Conservation (phyloP, 2,888 invertebrate species). For the Idaea biselata region DNA sequence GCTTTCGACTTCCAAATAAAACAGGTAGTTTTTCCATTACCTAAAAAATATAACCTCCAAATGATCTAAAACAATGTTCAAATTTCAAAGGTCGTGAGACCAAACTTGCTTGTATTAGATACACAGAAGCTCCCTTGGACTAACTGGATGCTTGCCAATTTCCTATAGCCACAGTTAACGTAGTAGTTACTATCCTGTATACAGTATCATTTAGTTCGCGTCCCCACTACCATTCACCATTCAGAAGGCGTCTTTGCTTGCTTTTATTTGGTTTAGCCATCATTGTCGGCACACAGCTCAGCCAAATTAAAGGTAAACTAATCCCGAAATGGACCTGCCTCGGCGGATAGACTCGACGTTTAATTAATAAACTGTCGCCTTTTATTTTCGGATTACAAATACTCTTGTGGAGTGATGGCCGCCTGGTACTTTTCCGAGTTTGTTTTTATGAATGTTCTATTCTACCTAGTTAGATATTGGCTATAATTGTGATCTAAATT, state of each 20-base stretch:
- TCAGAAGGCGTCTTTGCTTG: slow-evolving; percentile 3
- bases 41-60: too few relatives aligned
- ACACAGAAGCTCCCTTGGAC: too few relatives aligned
- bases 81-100: too few relatives aligned
- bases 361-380: slow-evolving; percentile 35
- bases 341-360: slow-evolving; percentile 22
- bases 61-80: too few relatives aligned
- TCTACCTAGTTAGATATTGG: neutral
- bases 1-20: too few relatives aligned
- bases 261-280: slow-evolving; percentile 12
- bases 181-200: neutral
- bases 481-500: neutral
- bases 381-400: slow-evolving; percentile 30
- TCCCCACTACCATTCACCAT: slow-evolving; percentile 11
- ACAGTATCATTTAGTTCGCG: slow-evolving; percentile 4
- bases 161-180: too few relatives aligned
- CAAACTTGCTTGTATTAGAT: too few relatives aligned
- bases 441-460: neutral
- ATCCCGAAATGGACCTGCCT: slow-evolving; percentile 55
- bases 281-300: slow-evolving; percentile 46
- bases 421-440: slow-evolving; percentile 9
- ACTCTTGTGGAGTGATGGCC: slow-evolving; percentile 15
- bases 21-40: too few relatives aligned
- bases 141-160: too few relatives aligned
- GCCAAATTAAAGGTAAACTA: slow-evolving; percentile 74